Conservation (phyloP, 2,888 invertebrate genomes). For the Agrypnus murinus region DNA sequence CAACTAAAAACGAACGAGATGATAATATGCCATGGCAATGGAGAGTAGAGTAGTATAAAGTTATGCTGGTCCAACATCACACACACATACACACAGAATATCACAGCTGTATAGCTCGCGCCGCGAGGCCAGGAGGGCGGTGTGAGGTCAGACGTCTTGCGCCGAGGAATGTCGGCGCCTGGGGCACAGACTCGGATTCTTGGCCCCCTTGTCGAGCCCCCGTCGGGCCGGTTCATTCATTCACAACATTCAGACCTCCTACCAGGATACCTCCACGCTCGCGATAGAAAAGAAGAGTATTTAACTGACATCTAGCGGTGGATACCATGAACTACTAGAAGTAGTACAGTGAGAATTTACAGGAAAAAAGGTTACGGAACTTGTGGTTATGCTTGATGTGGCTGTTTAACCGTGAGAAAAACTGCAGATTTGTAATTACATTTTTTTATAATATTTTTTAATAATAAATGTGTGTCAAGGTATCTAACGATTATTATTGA, state of each 20-base stretch:
- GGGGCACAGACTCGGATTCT: conserved; percentile 74
- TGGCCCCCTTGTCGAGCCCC: conserved; percentile 70
- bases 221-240: conserved; percentile 73
- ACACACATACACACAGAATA: conserved; percentile 25
- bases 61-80: conserved; percentile 34
- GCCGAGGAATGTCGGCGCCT: conserved; percentile 76
- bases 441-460: not conserved
- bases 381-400: not conserved
- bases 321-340: conserved; percentile 22
- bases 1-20: conserved; percentile 53
- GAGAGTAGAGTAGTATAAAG: conserved; percentile 36
- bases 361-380: not conserved
- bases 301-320: conserved; percentile 55
- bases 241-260: conserved; percentile 73
- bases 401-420: not conserved
- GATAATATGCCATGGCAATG: conserved; percentile 44
- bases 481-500: not conserved
- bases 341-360: not conserved
- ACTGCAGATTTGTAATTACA: conserved; percentile 2
- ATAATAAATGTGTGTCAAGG: conserved; percentile 8
- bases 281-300: conserved; percentile 46
- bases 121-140: conserved; percentile 52
- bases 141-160: conserved; percentile 70
- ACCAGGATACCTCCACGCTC: conserved; percentile 70
- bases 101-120: conserved; percentile 47